Conservation (phyloP, 1,140 invertebrate genomes). For the Drosophila watanabei region DNA sequence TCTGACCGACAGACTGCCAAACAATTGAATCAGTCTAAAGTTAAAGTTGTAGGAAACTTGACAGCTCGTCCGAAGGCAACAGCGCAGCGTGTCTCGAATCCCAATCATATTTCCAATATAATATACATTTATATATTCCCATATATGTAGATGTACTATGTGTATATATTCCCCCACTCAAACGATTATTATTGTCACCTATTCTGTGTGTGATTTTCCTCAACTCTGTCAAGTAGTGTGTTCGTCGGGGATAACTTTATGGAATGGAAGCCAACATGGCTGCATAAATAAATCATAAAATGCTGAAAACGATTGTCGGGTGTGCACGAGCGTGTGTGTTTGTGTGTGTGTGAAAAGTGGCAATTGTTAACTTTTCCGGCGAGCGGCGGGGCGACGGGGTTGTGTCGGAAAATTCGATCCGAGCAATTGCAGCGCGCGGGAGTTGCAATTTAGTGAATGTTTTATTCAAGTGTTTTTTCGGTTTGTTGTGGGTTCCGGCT, state of each 20-base stretch:
- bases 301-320: constrained; percentile 58
- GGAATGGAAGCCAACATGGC: constrained; percentile 51
- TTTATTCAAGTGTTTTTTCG: constrained; percentile 44
- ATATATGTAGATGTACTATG: not conserved
- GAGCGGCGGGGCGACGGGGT: not conserved
- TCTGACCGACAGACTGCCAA: constrained; percentile 60
- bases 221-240: constrained; percentile 18
- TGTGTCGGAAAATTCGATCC: constrained; percentile 29
- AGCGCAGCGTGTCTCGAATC: constrained; percentile 26
- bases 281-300: constrained; percentile 78
- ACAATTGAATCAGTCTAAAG: constrained; percentile 73
- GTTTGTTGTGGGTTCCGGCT: constrained; percentile 38
- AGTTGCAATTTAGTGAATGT: constrained; percentile 49
- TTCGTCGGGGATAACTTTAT: constrained; percentile 18
- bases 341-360: constrained; percentile 31
- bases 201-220: constrained; percentile 38
- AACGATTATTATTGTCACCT: constrained; percentile 31
- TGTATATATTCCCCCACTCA: not conserved
- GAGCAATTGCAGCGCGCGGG: constrained; percentile 38
- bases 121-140: not conserved
- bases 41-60: constrained; percentile 53
- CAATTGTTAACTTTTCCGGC: constrained; percentile 44
- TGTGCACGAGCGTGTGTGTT: not conserved
- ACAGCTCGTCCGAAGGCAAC: constrained; percentile 67
- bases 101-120: constrained; percentile 26